A percentile compares a stretch with the other conserved stretches of the same genome.
phyloP scores from a whole-genome alignment of 2,113 vertebrate genomes.

The Dunckerocampus dactyliophorus region DNA sequence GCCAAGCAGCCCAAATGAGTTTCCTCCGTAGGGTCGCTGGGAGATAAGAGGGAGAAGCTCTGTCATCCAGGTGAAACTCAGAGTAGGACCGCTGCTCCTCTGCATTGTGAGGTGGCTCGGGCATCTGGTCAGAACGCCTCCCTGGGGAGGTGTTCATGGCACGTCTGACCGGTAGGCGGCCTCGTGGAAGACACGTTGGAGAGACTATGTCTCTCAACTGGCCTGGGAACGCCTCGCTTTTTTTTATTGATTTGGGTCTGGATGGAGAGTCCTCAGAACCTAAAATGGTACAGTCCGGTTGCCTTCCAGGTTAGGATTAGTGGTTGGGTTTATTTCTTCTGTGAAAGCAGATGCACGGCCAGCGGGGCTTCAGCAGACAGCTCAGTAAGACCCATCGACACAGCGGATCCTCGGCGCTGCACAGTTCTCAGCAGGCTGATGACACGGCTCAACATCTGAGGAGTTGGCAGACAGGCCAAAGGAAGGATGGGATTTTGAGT shows the following conservation, averaged over 20 bases:
- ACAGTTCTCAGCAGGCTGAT: constrained; percentile 46
- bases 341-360: constrained; percentile 29
- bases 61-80: too few species aligned
- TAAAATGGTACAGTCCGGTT: not conserved
- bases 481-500: constrained; percentile 43
- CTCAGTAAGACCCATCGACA: constrained; percentile 32
- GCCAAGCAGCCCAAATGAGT: too few species aligned
- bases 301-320: not conserved
- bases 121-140: too few species aligned
- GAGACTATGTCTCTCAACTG: too few species aligned
- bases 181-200: too few species aligned
- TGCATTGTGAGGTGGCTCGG: too few species aligned
- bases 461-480: constrained; percentile 57
- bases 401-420: constrained; percentile 37
- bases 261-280: not conserved
- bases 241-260: not conserved
- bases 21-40: too few species aligned
- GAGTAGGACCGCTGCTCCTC: too few species aligned
- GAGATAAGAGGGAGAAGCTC: too few species aligned
- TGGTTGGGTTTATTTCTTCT: constrained; percentile 7
- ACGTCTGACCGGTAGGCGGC: too few species aligned
- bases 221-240: too few species aligned
- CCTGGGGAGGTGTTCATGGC: too few species aligned
- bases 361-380: constrained; percentile 19
- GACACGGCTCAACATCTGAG: constrained; percentile 63